Conservation (phyloP, 1,140 invertebrate species). For the Halyomorpha halys region DNA sequence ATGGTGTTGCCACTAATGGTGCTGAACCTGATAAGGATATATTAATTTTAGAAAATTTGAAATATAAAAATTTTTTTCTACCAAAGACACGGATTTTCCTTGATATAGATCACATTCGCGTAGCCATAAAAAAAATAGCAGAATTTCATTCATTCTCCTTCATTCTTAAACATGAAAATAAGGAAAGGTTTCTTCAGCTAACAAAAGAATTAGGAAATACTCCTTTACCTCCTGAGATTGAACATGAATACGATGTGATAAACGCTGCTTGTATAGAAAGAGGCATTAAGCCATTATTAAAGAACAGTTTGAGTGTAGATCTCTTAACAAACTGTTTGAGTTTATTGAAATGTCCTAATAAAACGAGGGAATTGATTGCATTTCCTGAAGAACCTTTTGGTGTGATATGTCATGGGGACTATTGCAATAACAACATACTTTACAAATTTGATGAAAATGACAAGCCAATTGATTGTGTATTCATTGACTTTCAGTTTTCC, state of each 20-base stretch:
- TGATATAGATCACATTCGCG: not conserved
- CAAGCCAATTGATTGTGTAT: slow-evolving; percentile 30
- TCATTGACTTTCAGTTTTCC: slow-evolving; percentile 38
- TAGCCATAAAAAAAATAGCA: slow-evolving; percentile 2
- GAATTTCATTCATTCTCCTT: not conserved
- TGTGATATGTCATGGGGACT: slow-evolving; percentile 40
- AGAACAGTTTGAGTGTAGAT: not conserved
- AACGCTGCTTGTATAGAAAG: not conserved
- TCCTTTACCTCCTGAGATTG: not conserved
- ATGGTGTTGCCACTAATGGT: not conserved
- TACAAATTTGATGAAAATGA: slow-evolving; percentile 36
- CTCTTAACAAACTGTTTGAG: not conserved
- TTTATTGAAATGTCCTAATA: not conserved
- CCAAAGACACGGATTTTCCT: not conserved
- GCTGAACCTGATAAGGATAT: not conserved
- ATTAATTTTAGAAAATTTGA: not conserved
- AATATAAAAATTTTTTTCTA: not conserved
- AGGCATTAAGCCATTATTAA: not conserved
- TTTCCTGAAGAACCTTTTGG: not conserved
- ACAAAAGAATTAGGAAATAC: not conserved
- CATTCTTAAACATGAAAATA: not conserved
- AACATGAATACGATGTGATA: not conserved
- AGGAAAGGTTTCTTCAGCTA: not conserved
- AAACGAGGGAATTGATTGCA: not conserved
- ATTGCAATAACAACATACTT: slow-evolving; percentile 45